Evolutionary conservation across 1,140 invertebrate species (phyloP), one percentile per base, ranked within the genome.

Genomic region (Acromyrmex echinatior): DNA sequence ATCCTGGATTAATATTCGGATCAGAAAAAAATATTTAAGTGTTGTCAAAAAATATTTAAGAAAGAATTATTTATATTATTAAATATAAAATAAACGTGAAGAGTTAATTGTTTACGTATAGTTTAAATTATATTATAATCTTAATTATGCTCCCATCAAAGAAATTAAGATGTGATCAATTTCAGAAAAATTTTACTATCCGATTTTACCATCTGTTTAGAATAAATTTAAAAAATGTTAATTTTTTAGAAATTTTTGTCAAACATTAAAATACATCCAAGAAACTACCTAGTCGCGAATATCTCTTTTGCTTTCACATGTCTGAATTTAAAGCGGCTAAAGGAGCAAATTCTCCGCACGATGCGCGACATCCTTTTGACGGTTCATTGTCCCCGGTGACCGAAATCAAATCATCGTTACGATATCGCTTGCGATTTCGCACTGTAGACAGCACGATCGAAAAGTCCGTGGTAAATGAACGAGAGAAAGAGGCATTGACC

Each of bases 401-500:
- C 70, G 80, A 84, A 76, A 84, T 84, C 70, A 74, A 76, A 84
- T 45, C 39, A 45, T 45, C 39, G 80, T 76, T 84, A 28, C 80
- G 80, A 84, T 84, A 84, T 51, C 70, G 80, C 70, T 84, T 84
- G 56, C 70, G 70, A 84, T 84, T 84, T 84, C 80, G 80, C 39
- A 71, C 70, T 45, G 45, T 45, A 49, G 53, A 76, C 53, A 21
- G 16, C 53, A 56, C 65, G 71, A 82, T 76, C 31, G 70, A 63
- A 63, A 66, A 25, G 35, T 63, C n/a, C 68, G 39, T 88, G 45
- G 88, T 88, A 88, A 90, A 87, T 88, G 87, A 89, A 88, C 88
- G 86, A 85, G 92, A 92, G 91, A 89, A 90, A 89, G 86, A 93
- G 92, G 88, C 93, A 93, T 93, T 93, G 93, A 93, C 93, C 93